These are phyloP conservation scores for Drosophila erecta DNA, from an alignment of 1,140 invertebrate genomes.

Conservation along the genomic window DNA sequence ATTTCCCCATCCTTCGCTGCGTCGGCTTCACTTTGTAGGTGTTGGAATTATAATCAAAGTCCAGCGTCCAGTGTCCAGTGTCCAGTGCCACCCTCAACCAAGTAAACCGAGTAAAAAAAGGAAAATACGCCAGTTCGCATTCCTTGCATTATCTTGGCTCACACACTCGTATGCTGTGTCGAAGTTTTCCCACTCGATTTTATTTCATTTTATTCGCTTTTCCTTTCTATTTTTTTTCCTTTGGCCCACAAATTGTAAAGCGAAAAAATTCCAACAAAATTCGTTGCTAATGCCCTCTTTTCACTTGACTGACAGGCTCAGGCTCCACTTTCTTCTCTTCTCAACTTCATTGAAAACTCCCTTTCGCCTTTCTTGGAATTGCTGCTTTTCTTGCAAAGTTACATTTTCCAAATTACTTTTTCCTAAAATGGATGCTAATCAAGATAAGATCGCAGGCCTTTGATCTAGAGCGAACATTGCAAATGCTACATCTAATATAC, in stretches of 20 bases:
- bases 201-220: conserved; percentile 45
- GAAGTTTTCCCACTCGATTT: conserved; percentile 41
- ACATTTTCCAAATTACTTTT: conserved; percentile 74
- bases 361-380: conserved; percentile 2
- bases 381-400: conserved; percentile 52
- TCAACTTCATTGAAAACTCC: neutral
- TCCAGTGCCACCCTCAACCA: conserved; percentile 12
- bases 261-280: conserved; percentile 80
- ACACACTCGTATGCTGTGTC: conserved; percentile 2
- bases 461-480: neutral
- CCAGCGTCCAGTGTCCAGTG: conserved; percentile 41
- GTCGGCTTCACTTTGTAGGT: conserved; percentile 53
- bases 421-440: conserved; percentile 21
- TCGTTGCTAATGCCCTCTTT: conserved; percentile 69
- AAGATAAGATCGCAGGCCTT: conserved; percentile 14
- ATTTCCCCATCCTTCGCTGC: conserved; percentile 31
- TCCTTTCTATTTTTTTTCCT: conserved; percentile 5
- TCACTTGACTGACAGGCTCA: conserved; percentile 69
- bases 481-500: no score
- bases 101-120: neutral
- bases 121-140: conserved; percentile 17
- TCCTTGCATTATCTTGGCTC: conserved; percentile 46
- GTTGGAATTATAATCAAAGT: conserved; percentile 81
- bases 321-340: neutral
- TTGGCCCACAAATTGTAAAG: conserved; percentile 69